These are phyloP conservation scores for Serinus canaria DNA, from an alignment of 2,113 vertebrate species.

Conservation along the genomic window DNA sequence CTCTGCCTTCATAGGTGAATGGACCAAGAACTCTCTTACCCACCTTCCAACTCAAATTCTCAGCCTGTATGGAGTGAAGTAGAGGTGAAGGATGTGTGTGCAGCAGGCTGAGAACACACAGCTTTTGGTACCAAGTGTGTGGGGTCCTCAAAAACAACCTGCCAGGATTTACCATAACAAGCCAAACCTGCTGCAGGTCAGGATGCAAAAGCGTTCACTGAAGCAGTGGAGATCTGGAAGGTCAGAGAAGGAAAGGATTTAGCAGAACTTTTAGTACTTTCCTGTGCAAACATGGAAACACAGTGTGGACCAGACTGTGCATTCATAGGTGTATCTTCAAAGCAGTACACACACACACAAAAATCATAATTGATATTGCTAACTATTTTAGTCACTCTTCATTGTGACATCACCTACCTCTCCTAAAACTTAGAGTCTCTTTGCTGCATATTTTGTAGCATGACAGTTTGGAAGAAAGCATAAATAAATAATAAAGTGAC, in stretches of 20 bases:
- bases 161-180: neutral
- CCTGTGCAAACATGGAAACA: neutral
- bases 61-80: neutral
- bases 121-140: neutral
- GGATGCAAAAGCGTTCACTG: neutral
- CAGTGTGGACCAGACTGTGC: neutral
- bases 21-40: neutral
- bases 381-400: neutral
- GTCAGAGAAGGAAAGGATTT: neutral
- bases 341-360: neutral
- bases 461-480: neutral
- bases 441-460: neutral
- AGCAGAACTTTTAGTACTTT: neutral
- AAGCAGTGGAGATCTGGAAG: neutral
- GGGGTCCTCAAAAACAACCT: neutral
- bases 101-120: neutral
- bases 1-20: neutral
- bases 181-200: neutral
- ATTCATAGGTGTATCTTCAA: neutral
- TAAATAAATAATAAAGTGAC: slow-evolving; percentile 65
- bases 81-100: neutral
- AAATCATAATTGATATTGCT: neutral
- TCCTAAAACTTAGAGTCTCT: neutral
- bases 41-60: neutral
- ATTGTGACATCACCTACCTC: neutral